phyloP scores from a whole-genome alignment of 2,113 vertebrate genomes.

The Oncorhynchus tshawytscha region DNA sequence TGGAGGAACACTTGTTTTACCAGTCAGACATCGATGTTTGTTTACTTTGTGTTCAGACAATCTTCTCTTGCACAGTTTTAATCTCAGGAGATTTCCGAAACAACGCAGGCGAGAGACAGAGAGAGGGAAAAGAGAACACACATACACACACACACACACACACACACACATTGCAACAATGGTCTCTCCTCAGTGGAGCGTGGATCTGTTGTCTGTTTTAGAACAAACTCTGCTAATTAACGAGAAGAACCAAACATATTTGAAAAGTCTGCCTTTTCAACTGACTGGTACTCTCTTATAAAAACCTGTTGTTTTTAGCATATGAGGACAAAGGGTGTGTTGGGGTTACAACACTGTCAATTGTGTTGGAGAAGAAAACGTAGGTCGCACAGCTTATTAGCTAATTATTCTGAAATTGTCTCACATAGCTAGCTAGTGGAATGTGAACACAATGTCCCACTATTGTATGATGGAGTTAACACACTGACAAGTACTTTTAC shows the following conservation, averaged over 20 bases:
- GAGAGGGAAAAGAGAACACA: neutral
- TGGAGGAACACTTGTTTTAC: slow-evolving; percentile 65
- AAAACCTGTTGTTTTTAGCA: too few species aligned
- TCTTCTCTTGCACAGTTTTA: slow-evolving; percentile 63
- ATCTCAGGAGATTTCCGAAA: slow-evolving; percentile 66
- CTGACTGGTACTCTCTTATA: neutral
- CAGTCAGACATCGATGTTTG: slow-evolving; percentile 62
- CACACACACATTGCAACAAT: slow-evolving; percentile 4
- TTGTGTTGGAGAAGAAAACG: slow-evolving; percentile 6
- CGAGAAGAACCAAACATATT: slow-evolving; percentile 53
- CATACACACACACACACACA: neutral
- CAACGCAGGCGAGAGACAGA: slow-evolving; percentile 47
- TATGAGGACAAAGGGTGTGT: neutral
- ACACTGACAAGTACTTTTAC: too few species aligned
- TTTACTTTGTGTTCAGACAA: slow-evolving; percentile 61
- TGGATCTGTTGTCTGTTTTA: slow-evolving; percentile 43
- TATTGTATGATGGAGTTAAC: too few species aligned
- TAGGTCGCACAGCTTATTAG: too few species aligned
- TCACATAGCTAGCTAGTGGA: too few species aligned
- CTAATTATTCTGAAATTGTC: too few species aligned
- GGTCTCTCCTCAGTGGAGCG: slow-evolving; percentile 62
- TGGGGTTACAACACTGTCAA: slow-evolving; percentile 29
- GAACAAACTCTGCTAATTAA: slow-evolving; percentile 65
- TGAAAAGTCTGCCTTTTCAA: slow-evolving; percentile 41
- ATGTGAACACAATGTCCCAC: too few species aligned